Conservation (phyloP, 2,888 invertebrate species). For the Platycnemis pennipes region DNA sequence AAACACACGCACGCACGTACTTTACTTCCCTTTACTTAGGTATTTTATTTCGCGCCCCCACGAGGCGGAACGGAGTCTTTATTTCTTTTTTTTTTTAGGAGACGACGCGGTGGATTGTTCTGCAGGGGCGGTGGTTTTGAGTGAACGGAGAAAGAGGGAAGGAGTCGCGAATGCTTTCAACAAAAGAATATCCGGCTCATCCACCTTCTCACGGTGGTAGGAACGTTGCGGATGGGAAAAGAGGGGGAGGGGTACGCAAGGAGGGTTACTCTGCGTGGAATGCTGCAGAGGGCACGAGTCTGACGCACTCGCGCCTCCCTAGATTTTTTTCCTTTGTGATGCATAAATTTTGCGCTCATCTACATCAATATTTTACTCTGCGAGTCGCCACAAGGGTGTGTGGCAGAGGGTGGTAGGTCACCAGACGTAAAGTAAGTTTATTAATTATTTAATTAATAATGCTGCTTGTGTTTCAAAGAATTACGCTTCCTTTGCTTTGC, state of each 20-base stretch:
- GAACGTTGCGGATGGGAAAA: background rate
- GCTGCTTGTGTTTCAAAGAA: too few species aligned
- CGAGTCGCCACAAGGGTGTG: too few species aligned
- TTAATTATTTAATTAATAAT: too few species aligned
- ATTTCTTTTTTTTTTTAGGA: too few species aligned
- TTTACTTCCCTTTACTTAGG: background rate
- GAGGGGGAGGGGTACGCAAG: background rate
- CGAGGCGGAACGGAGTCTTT: background rate
- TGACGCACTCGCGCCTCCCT: background rate
- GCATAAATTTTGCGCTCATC: background rate
- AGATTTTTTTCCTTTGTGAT: background rate
- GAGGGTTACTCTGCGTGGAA: background rate
- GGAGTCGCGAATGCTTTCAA: background rate
- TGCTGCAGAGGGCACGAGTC: background rate
- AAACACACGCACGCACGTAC: background rate
- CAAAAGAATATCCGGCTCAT: slow-evolving; percentile 47
- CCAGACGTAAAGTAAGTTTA: too few species aligned
- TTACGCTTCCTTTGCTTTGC: too few species aligned
- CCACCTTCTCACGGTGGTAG: background rate
- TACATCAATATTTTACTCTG: too few species aligned
- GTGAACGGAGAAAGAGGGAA: background rate
- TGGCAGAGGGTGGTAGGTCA: too few species aligned
- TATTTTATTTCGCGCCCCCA: background rate
- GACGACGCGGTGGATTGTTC: background rate
- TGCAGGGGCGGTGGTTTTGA: background rate